Base-by-base conservation (phyloP, 1,140 invertebrate genomes). In the Brachionus sp. region DNA sequence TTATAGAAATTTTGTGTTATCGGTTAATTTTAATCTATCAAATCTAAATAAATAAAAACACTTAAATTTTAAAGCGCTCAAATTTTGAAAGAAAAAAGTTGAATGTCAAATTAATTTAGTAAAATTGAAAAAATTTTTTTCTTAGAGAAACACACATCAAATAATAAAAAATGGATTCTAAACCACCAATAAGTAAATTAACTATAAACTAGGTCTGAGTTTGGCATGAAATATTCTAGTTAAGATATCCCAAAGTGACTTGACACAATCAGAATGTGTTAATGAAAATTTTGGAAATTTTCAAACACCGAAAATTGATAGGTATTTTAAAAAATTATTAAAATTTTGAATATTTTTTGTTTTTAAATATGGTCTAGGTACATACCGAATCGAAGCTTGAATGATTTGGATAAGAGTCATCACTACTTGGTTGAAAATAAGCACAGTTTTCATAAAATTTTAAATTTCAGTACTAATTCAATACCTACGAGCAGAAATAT, bases 351-450 rank as follows among this genome's bases (percentile, higher is more conserved):
- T 3, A 64, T 25, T 64, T 64, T 29, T 68, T 66, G 12, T 4
- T 19, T 4, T 50, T 44, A 16, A 16, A 19, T 46, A 50, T 75
- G 6, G 1, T 46, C 19, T 75, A 75, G 77, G 4, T 80, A 23
- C 16, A 80, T 80, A 4, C 77, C 77, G 5, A 80, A 80, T 42
- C 13, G 77, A 80, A 33, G n/a, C 13, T 10, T 42, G 16, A 80
- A 80, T 66, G 39, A 80, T 25, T 23, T 80, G 46, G 77, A 80
- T 42, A 57, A 57, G 9, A 80, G 77, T 33, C 39, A 80, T 13
- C 77, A 80, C 13, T 80, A 62, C 23, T n/a, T 80, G 5, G 12
- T 35, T 3, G 33, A 57, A 7, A 66, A 80, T 23, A 6, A 12
- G 10, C n/a, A 29, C 1, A 37, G 7, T n/a, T 19, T 29, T 75